Conservation (phyloP, 2,797 vertebrate genomes). For the Crypturellus tataupa region DNA sequence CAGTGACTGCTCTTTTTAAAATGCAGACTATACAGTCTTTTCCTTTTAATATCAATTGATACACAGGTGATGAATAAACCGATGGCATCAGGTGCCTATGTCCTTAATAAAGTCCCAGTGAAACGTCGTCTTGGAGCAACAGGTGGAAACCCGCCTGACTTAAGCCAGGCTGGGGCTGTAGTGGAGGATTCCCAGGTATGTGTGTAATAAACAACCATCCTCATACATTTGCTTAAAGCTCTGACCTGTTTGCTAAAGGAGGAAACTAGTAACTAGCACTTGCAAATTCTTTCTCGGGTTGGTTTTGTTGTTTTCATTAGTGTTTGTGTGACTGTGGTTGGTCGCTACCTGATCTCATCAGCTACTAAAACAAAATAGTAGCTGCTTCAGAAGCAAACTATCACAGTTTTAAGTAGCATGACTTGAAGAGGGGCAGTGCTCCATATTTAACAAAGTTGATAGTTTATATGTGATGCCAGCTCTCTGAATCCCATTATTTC, state of each 20-base stretch:
- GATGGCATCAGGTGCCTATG: constrained; percentile 90
- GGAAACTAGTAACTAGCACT: neutral
- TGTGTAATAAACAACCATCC: too few species aligned
- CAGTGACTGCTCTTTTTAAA: neutral
- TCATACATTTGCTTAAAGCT: neutral
- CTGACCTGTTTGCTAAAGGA: neutral
- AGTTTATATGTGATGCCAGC: neutral
- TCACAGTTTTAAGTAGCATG: neutral
- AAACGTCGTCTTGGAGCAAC: constrained; percentile 87
- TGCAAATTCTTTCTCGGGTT: neutral
- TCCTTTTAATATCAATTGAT: neutral
- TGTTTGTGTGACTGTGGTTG: fast-evolving
- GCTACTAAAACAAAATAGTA: neutral
- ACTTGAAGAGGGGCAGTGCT: neutral
- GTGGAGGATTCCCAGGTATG: constrained; percentile 83
- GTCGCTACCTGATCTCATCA: neutral
- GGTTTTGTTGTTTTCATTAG: neutral
- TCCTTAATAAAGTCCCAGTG: constrained; percentile 91
- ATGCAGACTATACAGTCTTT: neutral
- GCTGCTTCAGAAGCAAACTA: neutral
- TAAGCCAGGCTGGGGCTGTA: constrained; percentile 77
- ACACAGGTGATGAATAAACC: constrained; percentile 88
- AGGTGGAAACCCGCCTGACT: constrained; percentile 81
- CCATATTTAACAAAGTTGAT: neutral
- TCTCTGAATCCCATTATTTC: neutral